Evolutionary conservation across 2,797 vertebrate species (phyloP), one percentile per base, ranked within the genome.

Genomic region (Selene dorsalis): DNA sequence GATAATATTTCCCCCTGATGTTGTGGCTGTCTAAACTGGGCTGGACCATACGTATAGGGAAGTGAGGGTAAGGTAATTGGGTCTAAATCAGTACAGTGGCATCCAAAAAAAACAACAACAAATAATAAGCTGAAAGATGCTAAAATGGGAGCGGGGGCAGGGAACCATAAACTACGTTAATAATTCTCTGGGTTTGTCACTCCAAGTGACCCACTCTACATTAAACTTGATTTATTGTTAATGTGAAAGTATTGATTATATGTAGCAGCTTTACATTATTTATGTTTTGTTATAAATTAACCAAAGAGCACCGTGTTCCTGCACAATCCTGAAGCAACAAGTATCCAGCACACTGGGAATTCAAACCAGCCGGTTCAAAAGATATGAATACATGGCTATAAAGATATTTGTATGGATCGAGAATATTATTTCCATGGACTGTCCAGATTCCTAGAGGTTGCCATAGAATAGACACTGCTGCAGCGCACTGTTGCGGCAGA

Each of bases 1-100:
- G 55, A 84, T 89, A 80, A 87, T 75, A 52, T 69, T 62, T 82
- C 75, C 66, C 82, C 75, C 77, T 74, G 60, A 83, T 86, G 77
- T 86, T 73, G 61, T 58, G 73, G 61, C 56, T 47, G 4, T 66
- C 81, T 38, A 53, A 78, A 65, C 30, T 39, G 50, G 64, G 50
- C 48, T 35, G 50, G 78, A 63, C 47, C 39, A 28, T 43, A 73
- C 69, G 62, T 53, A 63, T 28, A 20, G 30, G 32, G 43, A 10
- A 10, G 59, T 45, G 38, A 43, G 60, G 57, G 55, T 26, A 66
- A 45, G 47, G 48, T 69, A 58, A 84, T 77, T 65, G 57, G 67
- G 39, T 67, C 28, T 16, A 20, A 9, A 20, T 48, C 6, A 1
- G 17, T 20, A 20, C 0, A 48, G 17, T 45, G 6, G 16, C 16